Conservation (phyloP, 1,140 invertebrate genomes). For the Nasonia vitripennis region DNA sequence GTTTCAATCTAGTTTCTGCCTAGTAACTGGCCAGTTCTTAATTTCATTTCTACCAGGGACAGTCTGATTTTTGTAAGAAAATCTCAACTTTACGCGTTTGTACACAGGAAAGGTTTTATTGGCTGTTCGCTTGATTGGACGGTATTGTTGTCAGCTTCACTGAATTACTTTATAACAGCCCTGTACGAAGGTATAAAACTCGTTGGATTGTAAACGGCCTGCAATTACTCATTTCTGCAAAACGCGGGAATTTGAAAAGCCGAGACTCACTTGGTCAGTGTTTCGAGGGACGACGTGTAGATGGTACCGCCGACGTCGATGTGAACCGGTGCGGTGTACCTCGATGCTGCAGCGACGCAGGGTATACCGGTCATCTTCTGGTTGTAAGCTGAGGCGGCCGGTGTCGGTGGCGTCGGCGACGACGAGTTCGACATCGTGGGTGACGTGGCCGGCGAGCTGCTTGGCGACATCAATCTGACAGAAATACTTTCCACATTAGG, state of each 20-base stretch:
- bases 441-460: slow-evolving; percentile 81
- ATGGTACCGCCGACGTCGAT: slow-evolving; percentile 98
- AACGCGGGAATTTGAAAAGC: neutral
- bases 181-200: no score
- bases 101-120: neutral
- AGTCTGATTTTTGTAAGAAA: no score
- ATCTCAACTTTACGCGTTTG: no score
- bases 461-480: slow-evolving; percentile 80
- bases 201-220: no score
- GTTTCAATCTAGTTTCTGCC: no score
- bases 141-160: neutral
- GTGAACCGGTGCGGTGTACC: slow-evolving; percentile 96
- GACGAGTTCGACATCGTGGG: slow-evolving; percentile 82
- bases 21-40: no score
- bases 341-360: slow-evolving; percentile 91
- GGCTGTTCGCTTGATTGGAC: slow-evolving; percentile 23
- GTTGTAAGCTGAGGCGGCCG: slow-evolving; percentile 75
- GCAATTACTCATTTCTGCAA: no score
- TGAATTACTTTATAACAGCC: neutral
- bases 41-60: no score
- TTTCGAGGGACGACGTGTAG: slow-evolving; percentile 96
- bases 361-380: slow-evolving; percentile 90
- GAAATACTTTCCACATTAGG: slow-evolving; percentile 63
- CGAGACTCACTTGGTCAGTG: slow-evolving; percentile 91
- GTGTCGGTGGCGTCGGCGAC: slow-evolving; percentile 79